Conservation (phyloP, 2,888 invertebrate genomes). For the Oegoconia quadripuncta region DNA sequence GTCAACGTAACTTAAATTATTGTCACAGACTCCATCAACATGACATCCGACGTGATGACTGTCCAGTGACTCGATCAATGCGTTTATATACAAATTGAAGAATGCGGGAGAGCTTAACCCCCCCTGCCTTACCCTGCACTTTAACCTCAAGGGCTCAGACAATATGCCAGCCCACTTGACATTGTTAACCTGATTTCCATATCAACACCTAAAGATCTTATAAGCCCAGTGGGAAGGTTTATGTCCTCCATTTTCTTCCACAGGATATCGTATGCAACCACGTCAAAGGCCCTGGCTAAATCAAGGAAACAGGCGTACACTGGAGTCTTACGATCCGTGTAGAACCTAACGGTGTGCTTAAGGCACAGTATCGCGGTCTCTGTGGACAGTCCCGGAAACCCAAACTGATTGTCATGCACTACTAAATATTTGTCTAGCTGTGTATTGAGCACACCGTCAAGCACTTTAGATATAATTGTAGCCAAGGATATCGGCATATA, state of each 20-base stretch:
- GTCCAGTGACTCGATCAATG: neutral
- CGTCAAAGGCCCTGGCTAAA: conserved; percentile 10
- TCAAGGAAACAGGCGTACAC: conserved; percentile 12
- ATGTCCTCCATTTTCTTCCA: conserved; percentile 8
- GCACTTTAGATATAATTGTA: conserved; percentile 1
- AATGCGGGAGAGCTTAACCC: neutral
- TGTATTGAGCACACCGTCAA: conserved; percentile 5
- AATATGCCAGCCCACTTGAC: neutral
- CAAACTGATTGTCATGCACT: neutral
- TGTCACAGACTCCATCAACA: no score
- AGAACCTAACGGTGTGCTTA: conserved; percentile 12
- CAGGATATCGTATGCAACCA: conserved; percentile 10
- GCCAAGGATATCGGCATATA: conserved; percentile 8
- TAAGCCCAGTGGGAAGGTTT: neutral
- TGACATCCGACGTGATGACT: no score
- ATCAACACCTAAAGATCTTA: conserved; percentile 5
- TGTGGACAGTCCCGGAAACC: no score
- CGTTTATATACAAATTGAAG: neutral
- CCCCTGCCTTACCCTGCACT: neutral
- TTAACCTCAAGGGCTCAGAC: neutral
- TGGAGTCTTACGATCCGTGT: conserved; percentile 6
- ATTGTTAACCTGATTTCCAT: conserved; percentile 8
- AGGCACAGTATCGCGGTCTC: conserved; percentile 8
- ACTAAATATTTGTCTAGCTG: neutral
- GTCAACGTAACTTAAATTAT: no score